Evolutionary conservation across 1,140 invertebrate genomes (phyloP), one percentile per base, ranked within the genome.

Genomic region (Zaprionus gabonicus): DNA sequence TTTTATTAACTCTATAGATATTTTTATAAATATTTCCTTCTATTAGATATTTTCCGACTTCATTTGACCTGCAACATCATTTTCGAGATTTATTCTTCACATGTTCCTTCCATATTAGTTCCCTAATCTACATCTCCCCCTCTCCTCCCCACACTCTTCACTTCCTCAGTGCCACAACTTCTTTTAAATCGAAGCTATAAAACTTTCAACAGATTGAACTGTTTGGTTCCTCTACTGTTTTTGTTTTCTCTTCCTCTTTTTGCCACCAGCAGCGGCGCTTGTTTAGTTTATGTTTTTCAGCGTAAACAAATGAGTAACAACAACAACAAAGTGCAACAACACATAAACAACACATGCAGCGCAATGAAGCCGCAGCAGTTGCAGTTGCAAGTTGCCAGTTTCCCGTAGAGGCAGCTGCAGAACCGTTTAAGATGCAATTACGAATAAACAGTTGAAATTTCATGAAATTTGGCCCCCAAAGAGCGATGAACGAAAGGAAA

Each of bases 261-360:
- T 74, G 78, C 78, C 82, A 76, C 82, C 82, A 85, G 69, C 69
- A 71, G 65, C 73, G 84, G 84, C 85, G 85, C 84, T 87, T 87
- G 85, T 84, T 84, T 84, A 68, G 64, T 65, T 82, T 85, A 86
- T 85, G 82, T 85, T 79, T 46, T 70, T 67, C 82, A 71, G 60
- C 72, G 68, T 85, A 82, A 85, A 85, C 82, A 86, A 86, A 86
- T 79, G 68, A 87, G 87, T 78, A 83, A 80, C 62, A 83, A 80
- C 84, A 83, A n/a, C 38, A 41, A 41, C 38, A 41, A 41, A 0
- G 15, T 13, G 20, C 20, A 51, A 13, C 20, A 51, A 51, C 46
- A 49, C 60, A 73, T 38, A 65, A 59, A 70, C 64, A 74, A 76
- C 60, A 75, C 25, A 64, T 67, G 69, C 59, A 55, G 27, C 9